Evolutionary conservation across 2,888 invertebrate species (phyloP).

Genomic region (Alcis repandata): DNA sequence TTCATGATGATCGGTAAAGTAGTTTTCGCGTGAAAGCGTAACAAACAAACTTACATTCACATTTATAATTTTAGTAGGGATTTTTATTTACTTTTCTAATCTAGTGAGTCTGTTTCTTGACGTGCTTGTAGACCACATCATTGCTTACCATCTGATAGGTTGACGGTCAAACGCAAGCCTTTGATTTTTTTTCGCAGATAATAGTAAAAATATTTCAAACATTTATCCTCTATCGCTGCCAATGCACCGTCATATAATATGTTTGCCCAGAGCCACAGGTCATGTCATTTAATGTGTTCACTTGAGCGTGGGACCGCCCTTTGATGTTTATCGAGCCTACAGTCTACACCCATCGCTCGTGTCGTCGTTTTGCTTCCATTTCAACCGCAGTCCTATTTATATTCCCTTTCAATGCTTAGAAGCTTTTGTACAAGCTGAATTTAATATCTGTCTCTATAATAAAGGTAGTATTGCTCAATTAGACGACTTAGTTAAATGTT

Average conservation of each 20-base stretch:
- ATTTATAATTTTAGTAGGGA: too few relatives aligned
- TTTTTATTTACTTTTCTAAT: too few relatives aligned
- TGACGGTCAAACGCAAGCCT: too few relatives aligned
- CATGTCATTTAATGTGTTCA: conserved; percentile 57
- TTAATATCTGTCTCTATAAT: background rate
- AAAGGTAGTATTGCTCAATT: background rate
- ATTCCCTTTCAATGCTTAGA: conserved; percentile 18
- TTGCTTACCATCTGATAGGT: too few relatives aligned
- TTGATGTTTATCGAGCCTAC: conserved; percentile 63
- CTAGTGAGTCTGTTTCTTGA: too few relatives aligned
- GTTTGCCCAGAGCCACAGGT: conserved; percentile 44
- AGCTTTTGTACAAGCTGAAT: background rate
- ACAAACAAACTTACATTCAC: too few relatives aligned
- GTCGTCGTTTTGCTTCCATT: conserved; percentile 31
- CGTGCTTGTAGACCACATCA: too few relatives aligned
- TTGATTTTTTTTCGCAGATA: too few relatives aligned
- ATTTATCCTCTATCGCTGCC: background rate
- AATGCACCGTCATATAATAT: conserved; percentile 14
- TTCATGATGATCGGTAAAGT: too few relatives aligned
- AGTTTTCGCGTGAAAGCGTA: too few relatives aligned
- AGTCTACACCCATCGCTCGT: conserved; percentile 43
- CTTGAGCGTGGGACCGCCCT: conserved; percentile 56
- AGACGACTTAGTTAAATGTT: too few relatives aligned
- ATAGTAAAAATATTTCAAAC: background rate
- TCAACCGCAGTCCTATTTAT: conserved; percentile 38